These are phyloP conservation scores for Oxyura jamaicensis DNA, from an alignment of 2,113 vertebrate genomes.

Conservation along the genomic window DNA sequence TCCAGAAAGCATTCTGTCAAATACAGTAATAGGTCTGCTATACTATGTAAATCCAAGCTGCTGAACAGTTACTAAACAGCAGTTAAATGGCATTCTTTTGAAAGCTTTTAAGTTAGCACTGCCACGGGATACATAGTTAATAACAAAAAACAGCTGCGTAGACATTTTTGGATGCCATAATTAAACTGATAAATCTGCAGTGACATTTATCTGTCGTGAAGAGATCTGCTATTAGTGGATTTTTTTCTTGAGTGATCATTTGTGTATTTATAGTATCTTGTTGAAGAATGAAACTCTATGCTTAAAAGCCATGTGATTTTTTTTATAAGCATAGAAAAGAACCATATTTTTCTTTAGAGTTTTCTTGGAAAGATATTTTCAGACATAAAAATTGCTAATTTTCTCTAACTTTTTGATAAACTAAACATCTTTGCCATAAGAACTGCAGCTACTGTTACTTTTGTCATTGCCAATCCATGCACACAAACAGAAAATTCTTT, in stretches of 20 bases:
- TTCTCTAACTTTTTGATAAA: conserved; percentile 20
- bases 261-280: background rate
- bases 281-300: background rate
- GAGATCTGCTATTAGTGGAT: background rate
- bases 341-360: conserved; percentile 26
- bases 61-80: background rate
- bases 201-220: background rate
- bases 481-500: background rate
- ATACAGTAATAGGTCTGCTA: background rate
- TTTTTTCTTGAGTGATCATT: background rate
- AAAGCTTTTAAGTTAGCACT: background rate
- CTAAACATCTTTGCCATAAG: background rate
- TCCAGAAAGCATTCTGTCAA: background rate
- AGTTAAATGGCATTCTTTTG: background rate
- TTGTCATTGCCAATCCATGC: background rate
- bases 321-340: background rate
- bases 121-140: background rate
- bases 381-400: background rate
- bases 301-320: background rate
- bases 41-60: background rate
- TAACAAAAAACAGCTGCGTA: background rate
- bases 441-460: background rate
- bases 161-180: background rate
- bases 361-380: conserved; percentile 16
- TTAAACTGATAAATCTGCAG: background rate